Evolutionary conservation across 2,113 vertebrate genomes (phyloP), one percentile per base, ranked within the genome.

Genomic region (Baryphthengus martii): DNA sequence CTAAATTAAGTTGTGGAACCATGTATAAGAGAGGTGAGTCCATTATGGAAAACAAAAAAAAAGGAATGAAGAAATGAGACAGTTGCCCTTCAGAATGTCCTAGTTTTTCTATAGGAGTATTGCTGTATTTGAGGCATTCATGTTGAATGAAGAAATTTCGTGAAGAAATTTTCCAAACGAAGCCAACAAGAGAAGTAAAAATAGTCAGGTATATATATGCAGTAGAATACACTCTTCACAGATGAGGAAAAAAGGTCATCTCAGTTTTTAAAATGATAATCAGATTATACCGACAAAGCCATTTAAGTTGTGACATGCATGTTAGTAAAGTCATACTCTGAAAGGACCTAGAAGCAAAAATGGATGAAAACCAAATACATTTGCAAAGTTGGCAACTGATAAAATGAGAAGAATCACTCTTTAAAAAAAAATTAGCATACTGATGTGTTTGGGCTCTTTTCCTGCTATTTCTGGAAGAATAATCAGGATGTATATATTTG

Each of bases 171-270:
- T 50, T 40, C 21, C 21, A 19, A 8, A 18, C 29, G 6, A 73
- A 37, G 4, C 1, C 10, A 68, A 42, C 0, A 83, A 71, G 7
- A 66, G 9, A 63, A 47, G 14, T 26, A 21, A 77, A 78, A 71
- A 49, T 24, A 59, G 0, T 0, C 17, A 11, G 9, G 17, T 7
- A 1, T 17, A 25, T 35, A 52, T 49, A 21, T n/a, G n/a, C 16
- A 39, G 19, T 7, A 56, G 21, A 53, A 59, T 25, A 65, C 2
- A 44, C 49, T 85, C 5, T 85, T 85, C n/a, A 35, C 4, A 61
- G 35, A 70, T 33, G 7, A 50, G n/a, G 21, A 84, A 71, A 7
- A 47, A 77, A 78, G 20, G 5, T 47, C 3, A 11, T 24, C 11
- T 33, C 17, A 42, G 11, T 29, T 4, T 82, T 78, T 56, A 50